These are phyloP conservation scores for Hybos culiciformis DNA, from an alignment of 2,888 invertebrate genomes.

Conservation along the genomic window DNA sequence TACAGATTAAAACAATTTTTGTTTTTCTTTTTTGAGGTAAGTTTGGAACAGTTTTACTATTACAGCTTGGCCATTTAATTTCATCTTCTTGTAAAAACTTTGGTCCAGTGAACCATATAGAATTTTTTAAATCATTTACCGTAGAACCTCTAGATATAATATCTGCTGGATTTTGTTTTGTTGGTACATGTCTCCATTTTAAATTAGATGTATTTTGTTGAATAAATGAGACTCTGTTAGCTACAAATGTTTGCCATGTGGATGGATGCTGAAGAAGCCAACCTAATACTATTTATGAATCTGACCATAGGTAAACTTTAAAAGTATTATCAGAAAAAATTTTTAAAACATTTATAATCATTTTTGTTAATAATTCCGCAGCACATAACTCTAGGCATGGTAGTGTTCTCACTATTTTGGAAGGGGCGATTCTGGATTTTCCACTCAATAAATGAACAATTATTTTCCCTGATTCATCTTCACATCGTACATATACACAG, in stretches of 20 bases:
- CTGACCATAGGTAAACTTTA: too few relatives aligned
- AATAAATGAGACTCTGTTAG: too few relatives aligned
- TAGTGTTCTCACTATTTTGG: not conserved
- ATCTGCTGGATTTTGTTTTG: constrained; percentile 22
- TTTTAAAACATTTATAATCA: too few relatives aligned
- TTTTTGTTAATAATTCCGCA: too few relatives aligned
- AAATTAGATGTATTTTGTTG: too few relatives aligned
- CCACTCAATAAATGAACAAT: not conserved
- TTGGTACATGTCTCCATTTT: too few relatives aligned
- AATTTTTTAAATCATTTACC: not conserved
- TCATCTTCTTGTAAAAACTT: not conserved
- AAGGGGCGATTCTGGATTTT: not conserved
- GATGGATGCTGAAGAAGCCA: constrained; percentile 12
- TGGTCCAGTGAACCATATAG: not conserved
- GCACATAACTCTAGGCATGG: not conserved
- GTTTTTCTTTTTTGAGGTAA: too few relatives aligned
- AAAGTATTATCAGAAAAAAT: too few relatives aligned
- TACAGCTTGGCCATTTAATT: not conserved
- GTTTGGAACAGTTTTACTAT: too few relatives aligned
- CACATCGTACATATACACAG: not conserved
- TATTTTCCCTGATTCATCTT: not conserved
- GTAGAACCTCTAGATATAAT: constrained; percentile 19
- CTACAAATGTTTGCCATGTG: constrained; percentile 12
- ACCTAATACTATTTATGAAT: too few relatives aligned
- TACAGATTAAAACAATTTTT: too few relatives aligned